phyloP scores from a whole-genome alignment of 2,888 invertebrate genomes.

The Hipparchia semele region DNA sequence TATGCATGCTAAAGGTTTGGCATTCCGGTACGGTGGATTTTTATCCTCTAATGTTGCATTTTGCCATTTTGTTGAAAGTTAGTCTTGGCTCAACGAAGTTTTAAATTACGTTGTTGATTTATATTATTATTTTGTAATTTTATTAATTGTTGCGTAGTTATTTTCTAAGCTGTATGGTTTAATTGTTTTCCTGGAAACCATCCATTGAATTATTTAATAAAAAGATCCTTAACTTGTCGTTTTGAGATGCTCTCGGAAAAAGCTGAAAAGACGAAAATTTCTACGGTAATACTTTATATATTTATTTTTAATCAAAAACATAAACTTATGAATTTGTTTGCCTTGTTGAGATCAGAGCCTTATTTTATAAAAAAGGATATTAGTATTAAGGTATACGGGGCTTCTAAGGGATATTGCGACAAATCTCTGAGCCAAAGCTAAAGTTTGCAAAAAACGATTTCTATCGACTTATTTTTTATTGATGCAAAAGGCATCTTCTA shows the following conservation, averaged over 20 bases:
- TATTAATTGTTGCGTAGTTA: slow-evolving; percentile 71
- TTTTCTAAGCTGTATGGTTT: slow-evolving; percentile 31
- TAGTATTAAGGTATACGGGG: slow-evolving; percentile 61
- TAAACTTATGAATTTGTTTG: slow-evolving; percentile 46
- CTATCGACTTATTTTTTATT: background rate
- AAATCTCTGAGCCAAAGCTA: background rate
- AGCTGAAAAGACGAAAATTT: too few relatives aligned
- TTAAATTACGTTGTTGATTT: slow-evolving; percentile 60
- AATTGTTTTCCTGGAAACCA: background rate
- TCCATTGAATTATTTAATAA: background rate
- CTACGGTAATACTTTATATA: too few relatives aligned
- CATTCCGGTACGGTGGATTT: slow-evolving; percentile 54
- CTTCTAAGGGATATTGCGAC: background rate
- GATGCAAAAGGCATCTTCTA: background rate
- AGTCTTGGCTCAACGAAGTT: slow-evolving; percentile 48
- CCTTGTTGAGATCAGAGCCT: slow-evolving; percentile 69
- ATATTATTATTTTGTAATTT: slow-evolving; percentile 54
- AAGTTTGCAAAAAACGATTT: background rate
- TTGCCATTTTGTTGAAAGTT: slow-evolving; percentile 48
- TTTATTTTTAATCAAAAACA: background rate
- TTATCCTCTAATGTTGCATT: slow-evolving; percentile 41
- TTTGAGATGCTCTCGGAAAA: background rate
- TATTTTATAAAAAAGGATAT: slow-evolving; percentile 59
- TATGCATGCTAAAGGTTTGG: slow-evolving; percentile 50
- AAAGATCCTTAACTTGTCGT: background rate